Base-by-base conservation (phyloP, 2,888 invertebrate species). In the Latheticus oryzae region DNA sequence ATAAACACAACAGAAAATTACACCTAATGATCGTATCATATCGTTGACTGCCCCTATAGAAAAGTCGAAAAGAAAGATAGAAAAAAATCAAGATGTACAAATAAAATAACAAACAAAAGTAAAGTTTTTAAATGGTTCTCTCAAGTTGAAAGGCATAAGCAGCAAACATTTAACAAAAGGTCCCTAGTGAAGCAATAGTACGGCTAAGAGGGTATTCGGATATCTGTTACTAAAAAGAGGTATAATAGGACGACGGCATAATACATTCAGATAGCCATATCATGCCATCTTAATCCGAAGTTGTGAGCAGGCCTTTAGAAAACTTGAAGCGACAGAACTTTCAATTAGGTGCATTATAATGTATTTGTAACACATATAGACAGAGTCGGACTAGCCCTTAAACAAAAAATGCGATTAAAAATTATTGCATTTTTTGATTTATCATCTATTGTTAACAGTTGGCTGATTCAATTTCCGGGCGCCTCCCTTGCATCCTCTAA, bases 281-380 rank as follows among this genome's bases (percentile, higher is more conserved):
- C 73, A 68, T 72, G 71, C 72, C 70, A 73, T 73, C 73, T 73
- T 72, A 73, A 73, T 73, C 70, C 70, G 47, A 59, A 60, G 60
- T 57, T 64, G 65, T 66, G 66, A 66, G 63, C 64, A 32, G 56
- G 60, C 61, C 60, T 53, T 66, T 64, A 61, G 65, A 66, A 66
- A 67, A 70, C 61, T 60, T 60, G 60, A 68, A 67, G 66, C 66
- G 69, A 71, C 69, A 63, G 63, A 68, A 67, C 69, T 66, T 70
- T 69, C 70, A 72, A 72, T 72, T 72, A 71, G 67, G 63, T 63
- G 61, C 68, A 67, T 66, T 63, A 67, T 63, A 65, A 62, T 61
- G 66, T 66, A 67, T 50, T 42, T 38, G 53, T 54, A 54, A 45
- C 53, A 45, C 47, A 47, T 19, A 28, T 4, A 35, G 17, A 4